Base-by-base conservation (phyloP, 2,797 vertebrate species). In the Eleutherodactylus coqui region DNA sequence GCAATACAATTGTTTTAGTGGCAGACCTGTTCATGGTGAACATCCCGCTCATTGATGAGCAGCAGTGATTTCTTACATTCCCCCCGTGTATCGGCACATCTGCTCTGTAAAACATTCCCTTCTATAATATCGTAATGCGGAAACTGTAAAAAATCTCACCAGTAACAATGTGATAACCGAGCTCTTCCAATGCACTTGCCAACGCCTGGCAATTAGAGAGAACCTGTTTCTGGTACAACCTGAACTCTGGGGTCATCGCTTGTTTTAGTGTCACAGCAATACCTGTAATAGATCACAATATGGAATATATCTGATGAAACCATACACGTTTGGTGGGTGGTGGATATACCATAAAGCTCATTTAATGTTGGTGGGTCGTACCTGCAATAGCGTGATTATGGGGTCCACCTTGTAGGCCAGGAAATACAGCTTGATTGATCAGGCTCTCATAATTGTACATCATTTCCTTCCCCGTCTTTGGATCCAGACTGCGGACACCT, bases 381-480 rank as follows among this genome's bases (percentile, higher is more conserved):
- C 98, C 98, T 91, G 98, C 98, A 14, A 99, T 99, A 51, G 98
- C 97, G 0, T 99, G 98, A 91, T 99, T 99, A 93, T 99, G 98
- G 0, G 98, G 98, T 5, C 98, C 98, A 14, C 98, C 98, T 90
- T 99, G 98, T 72, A 99, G 95, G n/a, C 98, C 98, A 0, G 98
- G 98, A 91, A 99, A 99, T 84, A 99, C 97, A 0, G 98, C 97
- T 83, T 99, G 96, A 87, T 99, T 99, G 91, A 99, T 98, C 75
- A 94, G 93, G 36, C 95, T 95, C 91, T 99, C 98, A 89, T 98
- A 88, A 90, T 98, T 97, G 90, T 97, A 99, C 73, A 94, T 86
- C 0, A 88, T 94, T 91, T 98, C 97, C 88, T 96, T 98, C 72
- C 98, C 97, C 0, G 95, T 96, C 90, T 97, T 99, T 62, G 95